Percentiles rank a stretch among this genome's conserved stretches.
Conservation (phyloP, 2,113 vertebrate genomes). For the Paracanthobrama guichenoti region DNA sequence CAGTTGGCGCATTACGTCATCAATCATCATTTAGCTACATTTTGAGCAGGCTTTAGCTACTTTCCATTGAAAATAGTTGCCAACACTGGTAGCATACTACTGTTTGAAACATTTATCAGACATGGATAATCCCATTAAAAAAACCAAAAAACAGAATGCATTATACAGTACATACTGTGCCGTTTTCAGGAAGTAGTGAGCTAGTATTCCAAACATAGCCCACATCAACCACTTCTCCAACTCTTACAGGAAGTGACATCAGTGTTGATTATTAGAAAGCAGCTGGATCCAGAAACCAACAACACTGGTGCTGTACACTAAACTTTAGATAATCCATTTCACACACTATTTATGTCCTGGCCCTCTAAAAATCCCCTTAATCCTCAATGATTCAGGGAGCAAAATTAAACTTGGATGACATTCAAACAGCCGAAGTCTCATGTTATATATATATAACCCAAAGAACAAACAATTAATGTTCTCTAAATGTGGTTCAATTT, state of each 20-base stretch:
- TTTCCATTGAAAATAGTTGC: too few species aligned
- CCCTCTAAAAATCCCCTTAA: constrained; percentile 61
- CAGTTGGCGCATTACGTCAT: too few species aligned
- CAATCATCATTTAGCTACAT: too few species aligned
- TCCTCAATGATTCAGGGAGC: constrained; percentile 38
- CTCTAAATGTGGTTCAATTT: not conserved
- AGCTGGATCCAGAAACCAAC: constrained; percentile 38
- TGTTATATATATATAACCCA: not conserved
- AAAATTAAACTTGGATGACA: not conserved
- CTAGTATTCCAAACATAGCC: not conserved
- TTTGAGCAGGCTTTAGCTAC: too few species aligned
- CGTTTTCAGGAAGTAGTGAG: not conserved
- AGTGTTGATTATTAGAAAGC: constrained; percentile 57
- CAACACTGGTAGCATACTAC: not conserved
- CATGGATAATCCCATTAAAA: not conserved
- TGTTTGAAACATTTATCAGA: not conserved
- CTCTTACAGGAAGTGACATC: constrained; percentile 56
- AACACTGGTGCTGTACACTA: constrained; percentile 55
- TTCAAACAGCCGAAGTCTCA: not conserved
- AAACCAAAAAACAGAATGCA: not conserved
- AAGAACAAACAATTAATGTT: not conserved
- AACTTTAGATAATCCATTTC: constrained; percentile 55
- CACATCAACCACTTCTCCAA: not conserved
- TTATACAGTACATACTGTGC: not conserved
- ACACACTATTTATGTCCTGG: constrained; percentile 59